Evolutionary conservation across 2,888 invertebrate species (phyloP).

Genomic region (Physocephala rufipes): DNA sequence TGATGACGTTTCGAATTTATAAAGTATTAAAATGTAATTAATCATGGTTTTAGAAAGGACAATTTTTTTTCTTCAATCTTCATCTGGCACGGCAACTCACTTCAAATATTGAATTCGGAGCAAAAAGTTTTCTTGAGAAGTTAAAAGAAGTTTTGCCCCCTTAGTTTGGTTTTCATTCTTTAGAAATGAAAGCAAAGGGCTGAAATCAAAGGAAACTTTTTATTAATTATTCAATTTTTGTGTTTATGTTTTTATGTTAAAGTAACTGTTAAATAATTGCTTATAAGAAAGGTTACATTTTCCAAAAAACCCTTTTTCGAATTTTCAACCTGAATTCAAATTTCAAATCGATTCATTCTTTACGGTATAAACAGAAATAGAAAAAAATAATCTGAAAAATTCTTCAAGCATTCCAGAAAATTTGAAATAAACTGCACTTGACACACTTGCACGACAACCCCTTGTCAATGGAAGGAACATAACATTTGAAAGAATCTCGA

Average conservation of each 20-base stretch:
- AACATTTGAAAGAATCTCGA: neutral
- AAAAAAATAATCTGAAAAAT: neutral
- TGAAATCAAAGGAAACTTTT: no score
- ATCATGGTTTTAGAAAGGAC: no score
- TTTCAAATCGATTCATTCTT: neutral
- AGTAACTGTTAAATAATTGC: neutral
- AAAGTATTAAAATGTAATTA: no score
- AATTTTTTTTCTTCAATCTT: no score
- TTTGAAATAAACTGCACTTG: neutral
- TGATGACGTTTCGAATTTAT: no score
- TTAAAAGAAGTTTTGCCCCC: neutral
- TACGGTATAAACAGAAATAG: neutral
- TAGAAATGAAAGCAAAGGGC: neutral
- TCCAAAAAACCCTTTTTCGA: neutral
- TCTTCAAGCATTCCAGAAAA: neutral
- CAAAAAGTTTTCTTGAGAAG: no score
- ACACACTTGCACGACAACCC: neutral
- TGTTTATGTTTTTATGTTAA: neutral
- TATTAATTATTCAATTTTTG: neutral
- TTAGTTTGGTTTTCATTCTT: neutral
- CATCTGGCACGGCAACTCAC: no score
- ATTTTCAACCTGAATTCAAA: no score
- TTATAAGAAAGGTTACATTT: neutral
- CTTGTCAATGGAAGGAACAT: neutral
- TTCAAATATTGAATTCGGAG: no score